Conservation (phyloP, 2,113 vertebrate species). For the Heptranchias perlo region DNA sequence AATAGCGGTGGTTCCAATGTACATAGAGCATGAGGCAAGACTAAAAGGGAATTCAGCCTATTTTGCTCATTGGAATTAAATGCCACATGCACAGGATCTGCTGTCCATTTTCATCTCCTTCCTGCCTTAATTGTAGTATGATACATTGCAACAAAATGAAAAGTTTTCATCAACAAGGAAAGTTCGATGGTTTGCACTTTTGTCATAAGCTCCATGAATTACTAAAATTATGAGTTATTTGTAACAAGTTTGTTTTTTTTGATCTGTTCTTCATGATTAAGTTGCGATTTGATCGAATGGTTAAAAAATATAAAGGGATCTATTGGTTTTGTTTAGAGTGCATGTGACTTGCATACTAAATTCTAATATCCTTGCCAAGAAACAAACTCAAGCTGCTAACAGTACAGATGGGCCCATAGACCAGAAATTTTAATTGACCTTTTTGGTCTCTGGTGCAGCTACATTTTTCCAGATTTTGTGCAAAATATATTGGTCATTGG, state of each 20-base stretch:
- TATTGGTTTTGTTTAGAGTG: not conserved
- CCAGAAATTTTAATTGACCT: not conserved
- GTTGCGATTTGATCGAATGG: not conserved
- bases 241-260: not conserved
- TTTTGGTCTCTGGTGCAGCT: not conserved
- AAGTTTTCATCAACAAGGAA: not conserved
- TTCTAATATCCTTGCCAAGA: not conserved
- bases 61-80: not conserved
- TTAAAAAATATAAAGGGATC: not conserved
- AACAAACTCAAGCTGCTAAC: not conserved
- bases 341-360: too few species aligned
- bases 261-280: not conserved
- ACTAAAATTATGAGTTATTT: not conserved
- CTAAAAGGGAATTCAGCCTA: not conserved
- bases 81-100: not conserved
- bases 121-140: not conserved
- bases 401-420: not conserved
- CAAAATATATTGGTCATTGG: not conserved
- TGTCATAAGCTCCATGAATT: not conserved
- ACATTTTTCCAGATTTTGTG: not conserved
- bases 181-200: not conserved
- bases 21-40: too few species aligned
- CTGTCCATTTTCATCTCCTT: not conserved
- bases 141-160: not conserved
- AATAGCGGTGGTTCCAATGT: not conserved